Conservation (phyloP, 2,113 vertebrate genomes). For the Leptobrachium leishanense region DNA sequence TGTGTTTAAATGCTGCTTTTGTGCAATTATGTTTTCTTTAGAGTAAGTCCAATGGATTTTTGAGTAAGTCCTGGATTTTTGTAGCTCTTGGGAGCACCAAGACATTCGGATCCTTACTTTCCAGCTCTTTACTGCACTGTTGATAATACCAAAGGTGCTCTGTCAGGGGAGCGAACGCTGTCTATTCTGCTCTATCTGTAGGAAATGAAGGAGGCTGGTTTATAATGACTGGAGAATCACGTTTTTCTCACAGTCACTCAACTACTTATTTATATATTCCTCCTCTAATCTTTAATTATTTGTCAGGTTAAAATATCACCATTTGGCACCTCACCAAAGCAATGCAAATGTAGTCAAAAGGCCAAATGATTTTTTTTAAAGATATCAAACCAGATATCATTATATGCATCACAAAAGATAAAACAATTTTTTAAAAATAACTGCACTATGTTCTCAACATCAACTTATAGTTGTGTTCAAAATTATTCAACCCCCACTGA, state of each 20-base stretch:
- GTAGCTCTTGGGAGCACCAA: not conserved
- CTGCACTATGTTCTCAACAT: too few species aligned
- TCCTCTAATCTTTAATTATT: slow-evolving; percentile 20
- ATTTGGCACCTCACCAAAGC: not conserved
- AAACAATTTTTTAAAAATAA: too few species aligned
- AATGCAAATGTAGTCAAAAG: slow-evolving; percentile 23
- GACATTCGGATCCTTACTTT: not conserved
- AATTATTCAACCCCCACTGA: too few species aligned
- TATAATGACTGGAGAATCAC: not conserved
- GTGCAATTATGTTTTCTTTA: not conserved
- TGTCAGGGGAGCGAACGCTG: too few species aligned
- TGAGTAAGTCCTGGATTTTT: not conserved
- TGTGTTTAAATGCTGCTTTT: not conserved
- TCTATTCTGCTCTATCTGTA: not conserved
- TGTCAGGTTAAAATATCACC: slow-evolving; percentile 33
- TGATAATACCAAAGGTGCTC: too few species aligned
- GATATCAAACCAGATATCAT: not conserved
- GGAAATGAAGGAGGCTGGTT: not conserved
- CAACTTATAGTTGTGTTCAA: too few species aligned
- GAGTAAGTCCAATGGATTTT: not conserved
- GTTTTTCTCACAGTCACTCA: not conserved
- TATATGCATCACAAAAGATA: not conserved
- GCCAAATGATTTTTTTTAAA: not conserved
- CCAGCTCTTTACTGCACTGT: not conserved
- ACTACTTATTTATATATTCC: not conserved